Evolutionary conservation across 92 coral and sea anemone species (phyloP), one percentile per base, ranked within the genome.

Genomic region (Umimayanthus chanpuru): DNA sequence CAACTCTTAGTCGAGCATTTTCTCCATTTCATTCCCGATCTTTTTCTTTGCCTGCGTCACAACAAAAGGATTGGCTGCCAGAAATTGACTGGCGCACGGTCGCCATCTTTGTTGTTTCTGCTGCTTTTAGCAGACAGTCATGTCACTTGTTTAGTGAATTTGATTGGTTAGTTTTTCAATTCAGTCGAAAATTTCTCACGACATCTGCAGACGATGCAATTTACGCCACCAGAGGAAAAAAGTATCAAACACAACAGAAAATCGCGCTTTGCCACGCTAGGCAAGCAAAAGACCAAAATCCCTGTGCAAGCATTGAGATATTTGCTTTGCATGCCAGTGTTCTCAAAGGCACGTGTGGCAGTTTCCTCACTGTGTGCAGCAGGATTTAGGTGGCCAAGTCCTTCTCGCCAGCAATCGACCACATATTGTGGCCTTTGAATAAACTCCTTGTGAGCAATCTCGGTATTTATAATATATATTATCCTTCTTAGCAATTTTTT

Each of bases 401-500:
- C 36, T 32, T n/a, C n/a, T n/a, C 36, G 36, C 36, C 36, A 32
- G 36, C 36, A 32, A 32, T 32, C 2, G 36, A 32, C 36, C 36
- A 32, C 36, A 32, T 32, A 32, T 0, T 32, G 36, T 32, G 36
- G 36, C 36, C 36, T 32, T 32, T 32, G 36, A 32, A 32, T 32
- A 32, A 32, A 2, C 36, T 32, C 36, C 36, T 32, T 32, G 36
- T 32, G 36, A 32, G 36, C 36, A 32, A 32, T 32, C 2, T 32
- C 36, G 36, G 36, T 32, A 32, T 0, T 32, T 32, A 32, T 32
- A 32, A 2, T 32, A 32, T 32, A 32, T n/a, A n/a, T 85, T 77
- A 58, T 77, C 84, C 67, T 85, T 73, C 53, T 56, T 83, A 9
- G 88, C 74, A 29, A 50, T 40, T 44, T 77, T 80, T 55, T 85